Evolutionary conservation across 2,797 vertebrate species (phyloP), one percentile per base, ranked within the genome.

Genomic region (Dallia pectoralis): DNA sequence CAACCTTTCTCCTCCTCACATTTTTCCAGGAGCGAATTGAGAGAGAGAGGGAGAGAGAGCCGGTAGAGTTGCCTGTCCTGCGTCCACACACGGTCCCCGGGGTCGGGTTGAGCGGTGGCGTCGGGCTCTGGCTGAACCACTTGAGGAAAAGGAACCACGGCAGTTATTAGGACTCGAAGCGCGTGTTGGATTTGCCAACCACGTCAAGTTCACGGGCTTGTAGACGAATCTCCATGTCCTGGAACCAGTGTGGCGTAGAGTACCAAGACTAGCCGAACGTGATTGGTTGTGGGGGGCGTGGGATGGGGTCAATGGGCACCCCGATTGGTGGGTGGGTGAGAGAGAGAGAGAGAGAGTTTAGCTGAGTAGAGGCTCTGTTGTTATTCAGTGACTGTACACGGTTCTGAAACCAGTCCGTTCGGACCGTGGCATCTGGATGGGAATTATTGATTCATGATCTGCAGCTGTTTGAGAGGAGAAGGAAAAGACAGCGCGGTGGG

Each of bases 381-480:
- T 56, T 25, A 59, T 59, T 25, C 53, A n/a, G 51, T 53, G n/a
- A 6, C 66, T 32, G 59, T 61, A 40, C 29, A 53, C 25, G 59
- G 66, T 68, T 69, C 67, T 69, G 40, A 62, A 61, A 25, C 18
- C 73, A 68, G 18, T 19, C 70, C 63, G 59, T 64, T 29, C 61
- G 29, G 29, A 53, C 74, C 40, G 30, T 56, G 25, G 32, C 62
- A 65, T 70, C 63, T 33, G 49, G 32, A 29, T 30, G 4, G 44
- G 56, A 71, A 75, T 22, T 67, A 71, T 16, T 75, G 74, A 71
- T 75, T 71, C 66, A 75, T 59, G 61, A 75, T 71, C 74, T 51
- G 49, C 62, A 59, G 68, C 74, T 71, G 48, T 71, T 71, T 70
- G 67, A n/a, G 36, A 66, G 49, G 63, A 56, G 63, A 61, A 19